These are phyloP conservation scores for Turritopsis dohrnii DNA, from an alignment of 30 jellyfish, hydroid and myxozoan genomes.

Conservation along the genomic window DNA sequence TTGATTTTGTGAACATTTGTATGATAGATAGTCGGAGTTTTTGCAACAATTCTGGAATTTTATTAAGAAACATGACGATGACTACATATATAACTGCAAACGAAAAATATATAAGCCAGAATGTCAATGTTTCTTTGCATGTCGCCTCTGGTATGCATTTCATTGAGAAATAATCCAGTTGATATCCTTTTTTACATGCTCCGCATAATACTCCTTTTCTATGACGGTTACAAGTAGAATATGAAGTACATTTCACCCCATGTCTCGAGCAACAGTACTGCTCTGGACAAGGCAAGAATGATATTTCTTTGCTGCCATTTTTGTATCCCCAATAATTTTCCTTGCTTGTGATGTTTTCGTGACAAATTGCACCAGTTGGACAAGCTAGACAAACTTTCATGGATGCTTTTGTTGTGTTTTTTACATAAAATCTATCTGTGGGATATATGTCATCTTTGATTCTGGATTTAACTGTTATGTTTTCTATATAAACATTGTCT, in stretches of 20 bases:
- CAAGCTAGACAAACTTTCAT: neutral
- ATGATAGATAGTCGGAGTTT: neutral
- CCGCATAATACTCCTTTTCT: conserved; percentile 23
- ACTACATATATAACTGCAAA: neutral
- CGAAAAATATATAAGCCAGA: conserved; percentile 21
- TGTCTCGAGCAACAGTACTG: conserved; percentile 31
- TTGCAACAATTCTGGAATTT: neutral
- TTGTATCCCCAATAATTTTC: conserved; percentile 45
- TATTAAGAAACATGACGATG: conserved; percentile 25
- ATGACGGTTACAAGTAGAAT: conserved; percentile 5
- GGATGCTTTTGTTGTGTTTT: neutral
- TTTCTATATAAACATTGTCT: no score
- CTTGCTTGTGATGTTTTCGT: neutral
- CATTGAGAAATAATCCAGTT: conserved; percentile 24
- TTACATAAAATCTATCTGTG: neutral
- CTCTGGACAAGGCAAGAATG: conserved; percentile 14
- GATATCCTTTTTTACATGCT: conserved; percentile 27
- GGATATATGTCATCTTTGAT: neutral
- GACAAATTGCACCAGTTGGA: conserved; percentile 13
- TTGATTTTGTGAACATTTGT: neutral
- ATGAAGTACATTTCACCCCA: conserved; percentile 23
- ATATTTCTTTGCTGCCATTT: neutral
- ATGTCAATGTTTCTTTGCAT: conserved; percentile 16
- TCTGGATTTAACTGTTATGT: neutral
- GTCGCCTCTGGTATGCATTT: conserved; percentile 11